These are phyloP conservation scores for Fopius arisanus DNA, from an alignment of 1,140 invertebrate species.

Conservation along the genomic window DNA sequence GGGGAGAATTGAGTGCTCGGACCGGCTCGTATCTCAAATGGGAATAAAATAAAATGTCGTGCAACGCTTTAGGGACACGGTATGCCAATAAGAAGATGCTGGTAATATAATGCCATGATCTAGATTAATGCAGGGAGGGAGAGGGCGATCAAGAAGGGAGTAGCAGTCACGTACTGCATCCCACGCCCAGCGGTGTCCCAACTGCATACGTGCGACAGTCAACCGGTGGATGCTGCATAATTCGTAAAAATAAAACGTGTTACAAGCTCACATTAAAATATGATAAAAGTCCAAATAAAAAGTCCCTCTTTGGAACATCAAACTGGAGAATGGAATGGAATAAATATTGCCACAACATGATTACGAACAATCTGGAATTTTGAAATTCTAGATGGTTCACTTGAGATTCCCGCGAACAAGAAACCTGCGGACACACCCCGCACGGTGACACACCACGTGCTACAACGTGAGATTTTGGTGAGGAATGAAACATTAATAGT, in stretches of 20 bases:
- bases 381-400: neutral
- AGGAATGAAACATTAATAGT: slow-evolving; percentile 35
- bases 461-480: slow-evolving; percentile 19
- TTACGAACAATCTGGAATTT: neutral
- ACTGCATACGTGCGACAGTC: slow-evolving; percentile 33
- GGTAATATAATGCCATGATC: slow-evolving; percentile 54
- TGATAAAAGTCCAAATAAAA: neutral
- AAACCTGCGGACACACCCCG: slow-evolving; percentile 17
- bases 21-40: neutral
- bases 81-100: slow-evolving; percentile 44
- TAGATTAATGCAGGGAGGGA: slow-evolving; percentile 54
- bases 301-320: neutral
- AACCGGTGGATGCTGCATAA: slow-evolving; percentile 37
- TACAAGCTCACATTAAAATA: neutral
- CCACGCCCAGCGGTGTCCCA: slow-evolving; percentile 48
- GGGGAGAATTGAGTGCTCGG: neutral
- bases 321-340: neutral
- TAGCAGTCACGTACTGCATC: slow-evolving; percentile 47
- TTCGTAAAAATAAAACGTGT: slow-evolving; percentile 47
- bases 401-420: slow-evolving; percentile 2
- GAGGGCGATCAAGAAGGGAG: slow-evolving; percentile 25
- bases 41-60: slow-evolving; percentile 20
- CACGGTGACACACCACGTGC: slow-evolving; percentile 45
- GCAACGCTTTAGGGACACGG: slow-evolving; percentile 15
- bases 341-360: neutral